Conservation (phyloP, 2,113 vertebrate species). For the Microcebus ravelobensis region DNA sequence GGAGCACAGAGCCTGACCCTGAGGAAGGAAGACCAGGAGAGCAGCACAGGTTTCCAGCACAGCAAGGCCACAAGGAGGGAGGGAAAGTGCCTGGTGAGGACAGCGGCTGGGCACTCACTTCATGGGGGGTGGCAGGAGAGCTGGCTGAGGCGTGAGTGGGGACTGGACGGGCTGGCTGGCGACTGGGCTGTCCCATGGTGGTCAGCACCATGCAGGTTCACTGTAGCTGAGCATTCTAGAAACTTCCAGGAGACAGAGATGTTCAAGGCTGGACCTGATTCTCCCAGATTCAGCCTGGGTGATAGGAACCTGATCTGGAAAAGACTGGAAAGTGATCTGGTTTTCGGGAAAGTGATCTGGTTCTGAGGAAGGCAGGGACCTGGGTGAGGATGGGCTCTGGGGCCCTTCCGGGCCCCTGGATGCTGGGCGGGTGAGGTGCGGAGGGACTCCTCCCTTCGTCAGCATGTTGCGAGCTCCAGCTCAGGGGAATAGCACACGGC, state of each 20-base stretch:
- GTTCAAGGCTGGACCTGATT: not conserved
- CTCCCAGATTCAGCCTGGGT: not conserved
- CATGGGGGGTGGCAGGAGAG: not conserved
- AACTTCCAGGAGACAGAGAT: not conserved
- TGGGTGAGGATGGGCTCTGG: not conserved
- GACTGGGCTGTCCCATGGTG: too few relatives aligned
- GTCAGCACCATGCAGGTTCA: not conserved
- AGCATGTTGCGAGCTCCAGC: not conserved
- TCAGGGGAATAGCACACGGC: fast-evolving
- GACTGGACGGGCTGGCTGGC: too few relatives aligned
- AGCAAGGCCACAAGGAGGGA: not conserved
- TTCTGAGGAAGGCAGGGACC: not conserved
- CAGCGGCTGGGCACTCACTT: not conserved
- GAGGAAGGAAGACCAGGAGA: not conserved
- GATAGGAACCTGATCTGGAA: not conserved
- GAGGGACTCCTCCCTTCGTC: not conserved
- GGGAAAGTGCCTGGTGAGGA: not conserved
- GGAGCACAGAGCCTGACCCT: not conserved
- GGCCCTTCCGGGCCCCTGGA: not conserved
- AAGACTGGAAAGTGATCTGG: not conserved
- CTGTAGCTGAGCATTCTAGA: not conserved
- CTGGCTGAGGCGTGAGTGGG: not conserved
- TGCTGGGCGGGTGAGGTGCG: not conserved
- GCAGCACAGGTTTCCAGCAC: not conserved
- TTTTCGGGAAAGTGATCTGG: too few relatives aligned